phyloP scores from a whole-genome alignment of 2,797 vertebrate species.

The Antennarius maculatus region DNA sequence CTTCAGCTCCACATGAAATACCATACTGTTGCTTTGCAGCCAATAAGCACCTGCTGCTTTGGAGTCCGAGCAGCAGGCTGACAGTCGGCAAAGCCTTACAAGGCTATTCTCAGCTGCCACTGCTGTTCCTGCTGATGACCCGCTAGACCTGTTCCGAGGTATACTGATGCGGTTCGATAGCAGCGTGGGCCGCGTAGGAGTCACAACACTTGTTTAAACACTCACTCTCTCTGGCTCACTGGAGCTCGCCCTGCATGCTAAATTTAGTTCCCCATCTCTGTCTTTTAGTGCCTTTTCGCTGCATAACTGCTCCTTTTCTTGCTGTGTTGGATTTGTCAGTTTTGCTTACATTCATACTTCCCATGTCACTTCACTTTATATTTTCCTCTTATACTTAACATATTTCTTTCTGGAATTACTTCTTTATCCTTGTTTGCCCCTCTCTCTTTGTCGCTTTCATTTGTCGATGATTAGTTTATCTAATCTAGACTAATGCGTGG shows the following conservation, averaged over 20 bases:
- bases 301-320: slow-evolving; percentile 48
- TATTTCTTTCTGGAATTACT: slow-evolving; percentile 21
- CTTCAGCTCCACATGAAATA: slow-evolving; percentile 64
- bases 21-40: slow-evolving; percentile 50
- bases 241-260: slow-evolving; percentile 58
- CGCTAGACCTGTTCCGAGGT: slow-evolving; percentile 64
- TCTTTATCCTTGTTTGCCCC: slow-evolving; percentile 19
- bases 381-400: slow-evolving; percentile 27
- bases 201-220: slow-evolving; percentile 74
- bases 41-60: slow-evolving; percentile 54
- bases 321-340: slow-evolving; percentile 54
- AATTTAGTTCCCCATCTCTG: slow-evolving; percentile 61
- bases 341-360: slow-evolving; percentile 54
- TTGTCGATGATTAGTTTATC: slow-evolving; percentile 25
- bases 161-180: slow-evolving; percentile 74
- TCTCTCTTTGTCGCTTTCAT: slow-evolving; percentile 22
- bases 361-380: slow-evolving; percentile 38
- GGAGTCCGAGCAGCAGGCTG: slow-evolving; percentile 60
- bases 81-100: slow-evolving; percentile 72
- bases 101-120: slow-evolving; percentile 74
- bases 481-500: slow-evolving; percentile 14
- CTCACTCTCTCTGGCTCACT: slow-evolving; percentile 62
- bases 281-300: slow-evolving; percentile 57
- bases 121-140: slow-evolving; percentile 72
- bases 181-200: slow-evolving; percentile 74